These are phyloP conservation scores for Lethenteron reissneri DNA, from an alignment of 2,113 vertebrate genomes.

Conservation along the genomic window DNA sequence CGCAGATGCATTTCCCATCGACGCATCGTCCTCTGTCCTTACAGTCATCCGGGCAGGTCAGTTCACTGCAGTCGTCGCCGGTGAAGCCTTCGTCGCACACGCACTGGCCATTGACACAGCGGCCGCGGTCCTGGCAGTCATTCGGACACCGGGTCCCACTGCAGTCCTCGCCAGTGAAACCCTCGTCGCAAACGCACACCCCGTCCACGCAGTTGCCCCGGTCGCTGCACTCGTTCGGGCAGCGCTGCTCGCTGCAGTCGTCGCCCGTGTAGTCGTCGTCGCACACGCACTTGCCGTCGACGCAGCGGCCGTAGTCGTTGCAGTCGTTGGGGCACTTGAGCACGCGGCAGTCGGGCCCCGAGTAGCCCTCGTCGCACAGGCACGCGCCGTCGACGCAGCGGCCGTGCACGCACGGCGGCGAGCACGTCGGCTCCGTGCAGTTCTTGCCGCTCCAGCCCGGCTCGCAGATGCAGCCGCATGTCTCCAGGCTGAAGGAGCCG, in stretches of 20 bases:
- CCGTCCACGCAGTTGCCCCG: constrained; percentile 51
- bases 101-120: constrained; percentile 52
- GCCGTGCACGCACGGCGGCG: constrained; percentile 20
- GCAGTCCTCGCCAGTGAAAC: constrained; percentile 60
- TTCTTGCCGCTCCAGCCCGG: constrained; percentile 35
- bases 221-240: constrained; percentile 38
- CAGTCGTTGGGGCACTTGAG: constrained; percentile 53
- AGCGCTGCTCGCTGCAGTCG: constrained; percentile 51
- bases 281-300: constrained; percentile 52
- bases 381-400: constrained; percentile 35
- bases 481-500: constrained; percentile 76
- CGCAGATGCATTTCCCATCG: constrained; percentile 72
- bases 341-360: constrained; percentile 49
- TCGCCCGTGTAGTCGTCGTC: constrained; percentile 55
- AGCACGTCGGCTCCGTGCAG: constrained; percentile 25
- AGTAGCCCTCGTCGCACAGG: constrained; percentile 44
- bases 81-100: constrained; percentile 68
- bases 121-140: constrained; percentile 63
- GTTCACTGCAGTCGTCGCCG: constrained; percentile 60
- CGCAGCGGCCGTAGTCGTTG: constrained; percentile 73
- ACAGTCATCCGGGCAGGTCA: constrained; percentile 85
- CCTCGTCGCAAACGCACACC: constrained; percentile 54
- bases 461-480: constrained; percentile 32
- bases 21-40: constrained; percentile 73
- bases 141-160: constrained; percentile 45